Conservation (phyloP, 2,888 invertebrate genomes). For the Lithodes maja region DNA sequence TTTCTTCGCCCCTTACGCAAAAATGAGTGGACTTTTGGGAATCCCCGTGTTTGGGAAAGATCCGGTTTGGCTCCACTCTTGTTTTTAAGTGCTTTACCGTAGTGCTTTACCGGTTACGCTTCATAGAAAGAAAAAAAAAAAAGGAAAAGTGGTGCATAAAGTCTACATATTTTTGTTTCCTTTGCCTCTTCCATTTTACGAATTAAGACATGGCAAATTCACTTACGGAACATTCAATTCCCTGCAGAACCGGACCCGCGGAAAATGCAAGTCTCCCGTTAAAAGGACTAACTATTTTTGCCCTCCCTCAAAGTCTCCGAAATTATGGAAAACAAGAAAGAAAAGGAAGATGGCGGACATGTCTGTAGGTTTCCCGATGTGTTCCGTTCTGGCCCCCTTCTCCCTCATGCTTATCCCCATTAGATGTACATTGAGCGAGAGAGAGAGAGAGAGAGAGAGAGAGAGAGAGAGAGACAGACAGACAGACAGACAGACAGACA, state of each 20-base stretch:
- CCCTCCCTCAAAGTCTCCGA: background rate
- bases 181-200: too few species aligned
- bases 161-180: background rate
- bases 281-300: slow-evolving; percentile 8
- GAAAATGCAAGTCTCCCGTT: too few species aligned
- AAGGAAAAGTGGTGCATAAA: background rate
- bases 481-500: background rate
- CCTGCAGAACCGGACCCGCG: too few species aligned
- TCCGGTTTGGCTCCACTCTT: slow-evolving; percentile 30
- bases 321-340: too few species aligned
- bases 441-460: too few species aligned
- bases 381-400: too few species aligned
- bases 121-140: slow-evolving; percentile 7
- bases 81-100: slow-evolving; percentile 25
- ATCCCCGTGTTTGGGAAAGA: slow-evolving; percentile 37
- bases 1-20: slow-evolving; percentile 16
- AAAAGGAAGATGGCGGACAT: too few species aligned
- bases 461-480: background rate
- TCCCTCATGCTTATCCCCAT: too few species aligned
- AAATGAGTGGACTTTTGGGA: slow-evolving; percentile 4
- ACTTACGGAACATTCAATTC: too few species aligned
- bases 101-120: slow-evolving; percentile 19
- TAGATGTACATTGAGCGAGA: too few species aligned
- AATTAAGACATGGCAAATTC: too few species aligned
- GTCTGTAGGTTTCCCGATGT: too few species aligned